phyloP scores from a whole-genome alignment of 1,140 invertebrate genomes.

The Vanessa tameamea region DNA sequence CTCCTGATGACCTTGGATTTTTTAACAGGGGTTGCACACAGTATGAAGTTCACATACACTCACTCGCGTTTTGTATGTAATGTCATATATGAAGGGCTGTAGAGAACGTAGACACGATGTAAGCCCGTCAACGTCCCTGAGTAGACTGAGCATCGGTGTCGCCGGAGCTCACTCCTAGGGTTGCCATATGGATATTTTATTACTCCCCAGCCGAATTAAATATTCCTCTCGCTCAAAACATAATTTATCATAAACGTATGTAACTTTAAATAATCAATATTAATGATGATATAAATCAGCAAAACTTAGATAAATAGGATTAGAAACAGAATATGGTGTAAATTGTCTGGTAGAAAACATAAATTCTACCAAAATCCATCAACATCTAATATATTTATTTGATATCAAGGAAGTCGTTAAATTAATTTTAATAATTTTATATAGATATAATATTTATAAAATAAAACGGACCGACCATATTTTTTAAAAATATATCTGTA shows the following conservation, averaged over 20 bases:
- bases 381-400: too few relatives aligned
- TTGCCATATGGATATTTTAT: slow-evolving; percentile 43
- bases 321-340: neutral
- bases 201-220: slow-evolving; percentile 25
- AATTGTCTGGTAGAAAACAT: neutral
- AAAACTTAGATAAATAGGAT: neutral
- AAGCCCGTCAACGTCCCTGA: slow-evolving; percentile 48
- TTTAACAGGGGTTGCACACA: slow-evolving; percentile 23
- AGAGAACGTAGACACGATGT: slow-evolving; percentile 45
- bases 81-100: slow-evolving; percentile 41
- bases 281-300: neutral
- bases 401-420: too few relatives aligned
- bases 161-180: slow-evolving; percentile 47
- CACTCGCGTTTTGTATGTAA: slow-evolving; percentile 60
- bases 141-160: slow-evolving; percentile 61
- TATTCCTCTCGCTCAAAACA: slow-evolving; percentile 8
- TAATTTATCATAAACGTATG: neutral
- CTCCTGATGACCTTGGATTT: slow-evolving; percentile 14
- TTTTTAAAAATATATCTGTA: neutral
- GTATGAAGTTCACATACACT: slow-evolving; percentile 58
- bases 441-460: neutral
- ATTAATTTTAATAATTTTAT: too few relatives aligned
- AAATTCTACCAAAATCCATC: too few relatives aligned
- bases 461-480: neutral
- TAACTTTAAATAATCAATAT: neutral